Evolutionary conservation across 2,797 vertebrate genomes (phyloP).

Genomic region (Girardinus metallicus): DNA sequence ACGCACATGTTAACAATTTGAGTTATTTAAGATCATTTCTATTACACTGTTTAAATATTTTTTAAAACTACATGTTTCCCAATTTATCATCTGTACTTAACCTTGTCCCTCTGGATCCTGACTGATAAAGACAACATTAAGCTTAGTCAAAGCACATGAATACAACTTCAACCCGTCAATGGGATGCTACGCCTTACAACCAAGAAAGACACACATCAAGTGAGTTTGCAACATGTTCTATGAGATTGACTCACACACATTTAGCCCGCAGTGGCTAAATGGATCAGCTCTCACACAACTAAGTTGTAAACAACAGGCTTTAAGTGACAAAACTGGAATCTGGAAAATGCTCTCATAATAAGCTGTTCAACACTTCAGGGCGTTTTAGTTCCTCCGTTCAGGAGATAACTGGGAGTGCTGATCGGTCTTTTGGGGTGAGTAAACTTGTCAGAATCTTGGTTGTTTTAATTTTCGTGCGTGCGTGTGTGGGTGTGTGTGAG

Average conservation of each 20-base stretch:
- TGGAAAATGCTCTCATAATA: constrained; percentile 84
- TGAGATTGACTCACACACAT: constrained; percentile 38
- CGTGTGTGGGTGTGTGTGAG: constrained; percentile 13
- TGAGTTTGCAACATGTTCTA: constrained; percentile 58
- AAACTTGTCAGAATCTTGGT: constrained; percentile 26
- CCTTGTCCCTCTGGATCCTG: constrained; percentile 15
- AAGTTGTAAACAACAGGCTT: constrained; percentile 88
- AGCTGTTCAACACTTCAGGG: constrained; percentile 60
- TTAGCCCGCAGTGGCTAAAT: constrained; percentile 38
- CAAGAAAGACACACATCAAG: constrained; percentile 33
- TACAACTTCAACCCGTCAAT: constrained; percentile 59
- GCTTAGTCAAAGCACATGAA: constrained; percentile 55
- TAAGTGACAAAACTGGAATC: constrained; percentile 83
- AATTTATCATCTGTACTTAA: neutral
- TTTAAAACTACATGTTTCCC: neutral
- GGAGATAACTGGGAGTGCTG: constrained; percentile 19
- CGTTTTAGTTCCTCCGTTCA: constrained; percentile 46
- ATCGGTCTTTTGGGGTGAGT: constrained; percentile 18
- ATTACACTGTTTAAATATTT: neutral
- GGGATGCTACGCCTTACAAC: constrained; percentile 17
- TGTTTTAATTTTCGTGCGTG: constrained; percentile 3
- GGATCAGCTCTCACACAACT: constrained; percentile 80
- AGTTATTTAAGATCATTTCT: neutral
- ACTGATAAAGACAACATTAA: constrained; percentile 50
- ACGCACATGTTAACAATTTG: neutral